Conservation (phyloP, 1,140 invertebrate genomes). For the Phthorimaea operculella region DNA sequence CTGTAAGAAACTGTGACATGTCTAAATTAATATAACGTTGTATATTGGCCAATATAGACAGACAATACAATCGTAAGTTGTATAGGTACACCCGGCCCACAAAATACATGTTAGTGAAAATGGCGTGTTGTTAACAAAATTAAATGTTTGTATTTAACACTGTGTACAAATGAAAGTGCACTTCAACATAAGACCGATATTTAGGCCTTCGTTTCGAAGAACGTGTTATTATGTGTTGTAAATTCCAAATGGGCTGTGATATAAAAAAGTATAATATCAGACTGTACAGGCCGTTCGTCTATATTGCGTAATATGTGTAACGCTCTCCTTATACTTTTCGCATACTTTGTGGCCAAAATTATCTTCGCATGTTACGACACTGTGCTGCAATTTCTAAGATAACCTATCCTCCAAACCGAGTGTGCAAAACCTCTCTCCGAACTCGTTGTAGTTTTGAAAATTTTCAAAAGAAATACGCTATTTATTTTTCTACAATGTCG, state of each 20-base stretch:
- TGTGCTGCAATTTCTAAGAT: not conserved
- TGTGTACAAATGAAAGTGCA: constrained; percentile 67
- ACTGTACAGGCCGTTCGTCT: constrained; percentile 74
- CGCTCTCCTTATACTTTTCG: constrained; percentile 40
- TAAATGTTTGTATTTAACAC: constrained; percentile 60
- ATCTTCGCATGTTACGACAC: not conserved
- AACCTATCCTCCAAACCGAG: not conserved
- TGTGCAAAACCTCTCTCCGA: not conserved
- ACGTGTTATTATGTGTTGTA: constrained; percentile 65
- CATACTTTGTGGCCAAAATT: constrained; percentile 13
- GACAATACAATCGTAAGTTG: constrained; percentile 2
- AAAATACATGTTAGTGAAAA: constrained; percentile 47
- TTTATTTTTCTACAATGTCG: constrained; percentile 29
- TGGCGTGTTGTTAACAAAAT: constrained; percentile 49
- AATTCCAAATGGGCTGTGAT: constrained; percentile 79
- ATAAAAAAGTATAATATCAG: constrained; percentile 71
- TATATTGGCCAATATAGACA: constrained; percentile 3
- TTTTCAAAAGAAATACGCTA: constrained; percentile 22
- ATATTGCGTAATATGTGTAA: constrained; percentile 49
- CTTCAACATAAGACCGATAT: constrained; percentile 55
- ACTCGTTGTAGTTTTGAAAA: constrained; percentile 16
- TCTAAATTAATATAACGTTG: constrained; percentile 1
- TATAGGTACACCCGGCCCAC: constrained; percentile 35
- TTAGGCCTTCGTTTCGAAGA: constrained; percentile 58
- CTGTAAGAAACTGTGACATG: not conserved